Evolutionary conservation across 2,113 vertebrate genomes (phyloP).

Genomic region (Mustelus asterias): DNA sequence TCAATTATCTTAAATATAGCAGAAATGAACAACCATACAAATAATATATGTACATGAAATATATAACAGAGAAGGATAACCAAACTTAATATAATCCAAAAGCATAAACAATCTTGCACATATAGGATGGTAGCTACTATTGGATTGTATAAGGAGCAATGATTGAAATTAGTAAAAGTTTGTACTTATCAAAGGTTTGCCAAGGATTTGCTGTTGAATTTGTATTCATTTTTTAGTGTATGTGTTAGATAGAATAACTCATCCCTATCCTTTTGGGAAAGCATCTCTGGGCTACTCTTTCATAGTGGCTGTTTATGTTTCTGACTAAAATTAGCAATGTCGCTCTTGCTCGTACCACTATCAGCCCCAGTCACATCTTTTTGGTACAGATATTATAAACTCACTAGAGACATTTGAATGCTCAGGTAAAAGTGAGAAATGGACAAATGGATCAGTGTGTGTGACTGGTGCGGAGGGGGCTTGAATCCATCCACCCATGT

Average conservation of each 20-base stretch:
- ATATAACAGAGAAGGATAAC: slow-evolving; percentile 34
- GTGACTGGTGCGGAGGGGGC: neutral
- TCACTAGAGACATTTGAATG: neutral
- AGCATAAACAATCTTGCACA: neutral
- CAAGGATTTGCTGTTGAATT: neutral
- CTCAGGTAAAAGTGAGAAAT: neutral
- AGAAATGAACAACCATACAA: neutral
- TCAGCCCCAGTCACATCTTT: neutral
- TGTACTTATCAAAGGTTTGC: neutral
- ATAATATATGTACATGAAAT: neutral
- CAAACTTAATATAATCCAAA: neutral
- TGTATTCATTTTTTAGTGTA: neutral
- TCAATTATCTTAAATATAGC: neutral
- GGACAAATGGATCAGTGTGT: neutral
- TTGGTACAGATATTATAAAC: neutral
- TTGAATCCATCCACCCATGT: neutral
- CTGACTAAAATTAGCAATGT: neutral
- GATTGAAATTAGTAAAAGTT: neutral
- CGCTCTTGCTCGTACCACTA: neutral
- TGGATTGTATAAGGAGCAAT: neutral
- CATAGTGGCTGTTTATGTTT: neutral
- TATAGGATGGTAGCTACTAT: neutral
- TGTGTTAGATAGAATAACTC: neutral
- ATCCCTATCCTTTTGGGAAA: neutral
- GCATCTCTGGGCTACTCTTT: neutral